These are phyloP conservation scores for Lepeophtheirus nordmannii DNA, from an alignment of 2,888 invertebrate genomes.

Conservation along the genomic window DNA sequence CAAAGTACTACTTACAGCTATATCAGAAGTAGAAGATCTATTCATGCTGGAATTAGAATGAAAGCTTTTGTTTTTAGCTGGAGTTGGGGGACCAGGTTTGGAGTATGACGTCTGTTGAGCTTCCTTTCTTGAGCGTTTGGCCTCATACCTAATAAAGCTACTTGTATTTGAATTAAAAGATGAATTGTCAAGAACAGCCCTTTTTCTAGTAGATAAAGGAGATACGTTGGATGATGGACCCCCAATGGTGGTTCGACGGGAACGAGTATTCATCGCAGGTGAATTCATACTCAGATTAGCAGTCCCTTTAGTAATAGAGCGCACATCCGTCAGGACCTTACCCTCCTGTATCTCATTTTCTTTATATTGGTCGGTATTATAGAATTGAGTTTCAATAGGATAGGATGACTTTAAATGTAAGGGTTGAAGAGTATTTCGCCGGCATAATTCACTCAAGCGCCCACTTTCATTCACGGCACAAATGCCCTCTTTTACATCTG, in stretches of 20 bases:
- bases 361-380: neutral
- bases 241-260: constrained; percentile 1
- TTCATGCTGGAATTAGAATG: neutral
- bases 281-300: constrained; percentile 20
- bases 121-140: constrained; percentile 5
- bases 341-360: constrained; percentile 11
- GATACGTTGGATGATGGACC: neutral
- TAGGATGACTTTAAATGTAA: constrained; percentile 70
- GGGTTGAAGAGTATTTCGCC: constrained; percentile 63
- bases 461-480: constrained; percentile 16
- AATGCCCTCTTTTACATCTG: constrained; percentile 17
- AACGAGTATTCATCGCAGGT: constrained; percentile 18
- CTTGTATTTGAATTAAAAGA: neutral
- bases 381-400: constrained; percentile 45
- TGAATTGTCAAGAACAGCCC: neutral
- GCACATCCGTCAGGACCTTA: neutral
- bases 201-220: neutral
- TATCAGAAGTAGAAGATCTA: neutral
- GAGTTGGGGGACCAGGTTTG: constrained; percentile 24
- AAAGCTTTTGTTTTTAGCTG: constrained; percentile 7
- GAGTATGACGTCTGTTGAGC: constrained; percentile 13
- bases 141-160: neutral
- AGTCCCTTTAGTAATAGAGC: neutral
- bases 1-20: neutral
- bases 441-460: constrained; percentile 52